Conservation (phyloP, 1,140 invertebrate genomes). For the Habropoda laboriosa region DNA sequence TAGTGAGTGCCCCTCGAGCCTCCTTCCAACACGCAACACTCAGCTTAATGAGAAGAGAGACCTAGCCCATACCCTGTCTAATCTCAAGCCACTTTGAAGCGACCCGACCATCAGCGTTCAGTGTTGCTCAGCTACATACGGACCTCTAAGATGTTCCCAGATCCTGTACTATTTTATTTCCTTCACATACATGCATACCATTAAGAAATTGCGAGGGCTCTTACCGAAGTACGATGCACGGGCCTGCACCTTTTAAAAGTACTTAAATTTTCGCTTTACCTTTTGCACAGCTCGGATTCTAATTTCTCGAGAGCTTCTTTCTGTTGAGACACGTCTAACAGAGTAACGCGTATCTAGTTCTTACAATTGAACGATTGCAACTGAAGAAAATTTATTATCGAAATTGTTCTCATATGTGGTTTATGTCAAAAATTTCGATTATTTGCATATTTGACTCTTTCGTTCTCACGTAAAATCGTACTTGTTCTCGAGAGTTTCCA, state of each 20-base stretch:
- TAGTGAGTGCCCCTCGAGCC: constrained; percentile 77
- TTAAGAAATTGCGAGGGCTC: constrained; percentile 43
- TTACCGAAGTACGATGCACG: constrained; percentile 14
- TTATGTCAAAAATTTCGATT: too few relatives aligned
- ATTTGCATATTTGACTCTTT: too few relatives aligned
- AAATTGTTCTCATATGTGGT: neutral
- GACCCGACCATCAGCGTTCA: constrained; percentile 57
- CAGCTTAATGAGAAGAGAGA: constrained; percentile 79
- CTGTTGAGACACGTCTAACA: neutral
- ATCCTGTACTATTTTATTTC: constrained; percentile 42
- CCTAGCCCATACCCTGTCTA: constrained; percentile 65
- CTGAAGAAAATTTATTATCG: neutral
- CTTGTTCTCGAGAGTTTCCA: neutral
- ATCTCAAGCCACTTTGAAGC: constrained; percentile 67
- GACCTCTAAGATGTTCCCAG: constrained; percentile 42
- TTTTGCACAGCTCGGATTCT: neutral
- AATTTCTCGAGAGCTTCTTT: constrained; percentile 9
- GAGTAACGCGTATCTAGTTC: neutral
- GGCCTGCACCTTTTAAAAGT: constrained; percentile 31
- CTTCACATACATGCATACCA: constrained; percentile 37
- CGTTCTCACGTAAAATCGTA: neutral
- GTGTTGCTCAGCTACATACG: constrained; percentile 44
- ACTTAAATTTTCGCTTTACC: constrained; percentile 12
- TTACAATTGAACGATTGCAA: neutral
- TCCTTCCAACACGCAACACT: constrained; percentile 79